Conservation (phyloP, 2,888 invertebrate genomes). For the Protonemura montana region DNA sequence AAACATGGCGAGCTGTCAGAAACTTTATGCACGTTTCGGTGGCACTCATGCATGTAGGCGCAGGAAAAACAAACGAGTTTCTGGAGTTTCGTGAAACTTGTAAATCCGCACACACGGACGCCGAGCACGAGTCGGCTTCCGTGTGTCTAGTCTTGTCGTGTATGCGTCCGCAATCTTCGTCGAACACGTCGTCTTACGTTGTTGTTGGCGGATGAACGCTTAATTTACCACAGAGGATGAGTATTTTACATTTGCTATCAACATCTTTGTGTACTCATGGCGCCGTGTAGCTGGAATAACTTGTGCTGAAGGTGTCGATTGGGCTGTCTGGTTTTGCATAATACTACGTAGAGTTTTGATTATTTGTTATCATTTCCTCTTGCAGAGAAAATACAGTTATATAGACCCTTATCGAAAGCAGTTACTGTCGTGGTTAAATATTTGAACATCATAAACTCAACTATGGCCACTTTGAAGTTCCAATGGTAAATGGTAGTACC, state of each 20-base stretch:
- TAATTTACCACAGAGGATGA: neutral
- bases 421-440: too few species aligned
- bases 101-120: neutral
- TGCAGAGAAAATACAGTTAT: too few species aligned
- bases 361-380: too few species aligned
- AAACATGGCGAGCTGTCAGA: neutral
- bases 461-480: too few species aligned
- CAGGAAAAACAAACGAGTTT: neutral
- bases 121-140: neutral
- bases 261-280: too few species aligned
- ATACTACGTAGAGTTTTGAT: too few species aligned
- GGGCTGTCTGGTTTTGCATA: too few species aligned
- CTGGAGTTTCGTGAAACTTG: neutral
- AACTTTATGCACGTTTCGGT: neutral
- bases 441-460: too few species aligned
- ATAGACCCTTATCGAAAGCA: too few species aligned
- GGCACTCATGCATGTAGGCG: neutral
- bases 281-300: neutral
- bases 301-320: too few species aligned
- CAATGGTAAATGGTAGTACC: too few species aligned
- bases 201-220: neutral
- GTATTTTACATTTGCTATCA: neutral
- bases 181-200: neutral
- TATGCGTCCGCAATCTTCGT: neutral
- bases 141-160: neutral